Conservation (phyloP, 2,888 invertebrate species). For the Pasiphila rectangulata region DNA sequence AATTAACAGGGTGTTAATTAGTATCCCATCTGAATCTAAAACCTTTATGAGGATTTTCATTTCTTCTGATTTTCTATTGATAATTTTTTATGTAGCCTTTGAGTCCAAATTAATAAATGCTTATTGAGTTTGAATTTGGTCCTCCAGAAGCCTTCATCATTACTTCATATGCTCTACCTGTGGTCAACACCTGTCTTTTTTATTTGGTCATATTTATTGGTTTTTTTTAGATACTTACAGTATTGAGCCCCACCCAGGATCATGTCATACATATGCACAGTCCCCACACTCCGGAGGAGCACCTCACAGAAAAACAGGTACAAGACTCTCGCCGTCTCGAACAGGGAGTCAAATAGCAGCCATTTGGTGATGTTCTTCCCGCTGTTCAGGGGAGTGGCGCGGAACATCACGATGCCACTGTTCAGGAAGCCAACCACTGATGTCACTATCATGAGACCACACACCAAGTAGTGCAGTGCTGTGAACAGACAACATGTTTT, state of each 20-base stretch:
- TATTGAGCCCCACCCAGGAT: constrained; percentile 65
- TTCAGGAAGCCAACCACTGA: constrained; percentile 67
- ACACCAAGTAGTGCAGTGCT: constrained; percentile 68
- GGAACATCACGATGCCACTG: constrained; percentile 61
- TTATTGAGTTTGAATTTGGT: no score
- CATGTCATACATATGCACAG: constrained; percentile 61
- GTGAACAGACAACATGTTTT: constrained; percentile 22
- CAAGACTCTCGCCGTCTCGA: constrained; percentile 67
- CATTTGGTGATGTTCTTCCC: constrained; percentile 64
- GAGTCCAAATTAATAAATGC: no score
- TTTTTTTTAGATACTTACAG: constrained; percentile 46
- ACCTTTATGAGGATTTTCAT: no score
- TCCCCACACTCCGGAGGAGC: constrained; percentile 57
- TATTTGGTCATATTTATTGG: not conserved
- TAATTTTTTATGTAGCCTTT: no score
- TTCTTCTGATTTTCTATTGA: no score
- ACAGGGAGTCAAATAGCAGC: constrained; percentile 68
- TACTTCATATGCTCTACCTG: no score
- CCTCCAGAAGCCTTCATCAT: no score
- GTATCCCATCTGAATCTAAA: no score
- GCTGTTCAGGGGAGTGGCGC: constrained; percentile 47
- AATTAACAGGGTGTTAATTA: no score
- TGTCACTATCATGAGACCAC: constrained; percentile 58
- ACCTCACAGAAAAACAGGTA: constrained; percentile 68
- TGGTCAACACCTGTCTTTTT: no score